Conservation (phyloP, 2,113 vertebrate species). For the Coptodon rendalli region DNA sequence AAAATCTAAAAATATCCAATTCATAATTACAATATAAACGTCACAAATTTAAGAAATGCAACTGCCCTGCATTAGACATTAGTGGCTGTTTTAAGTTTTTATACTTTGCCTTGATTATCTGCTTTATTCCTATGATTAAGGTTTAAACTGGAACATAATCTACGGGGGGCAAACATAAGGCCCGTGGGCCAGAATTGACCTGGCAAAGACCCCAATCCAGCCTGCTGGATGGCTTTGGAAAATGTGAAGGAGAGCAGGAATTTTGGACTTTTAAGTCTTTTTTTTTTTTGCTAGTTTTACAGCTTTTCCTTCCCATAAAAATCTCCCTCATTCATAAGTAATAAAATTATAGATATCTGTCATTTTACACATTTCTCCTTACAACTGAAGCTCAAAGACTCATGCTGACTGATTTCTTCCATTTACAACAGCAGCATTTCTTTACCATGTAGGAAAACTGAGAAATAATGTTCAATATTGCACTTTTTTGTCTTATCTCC, state of each 20-base stretch:
- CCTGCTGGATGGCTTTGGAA: neutral
- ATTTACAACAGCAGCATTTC: neutral
- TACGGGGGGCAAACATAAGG: neutral
- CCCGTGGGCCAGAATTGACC: neutral
- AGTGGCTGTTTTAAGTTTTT: neutral
- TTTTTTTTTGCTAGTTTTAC: neutral
- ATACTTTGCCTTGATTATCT: neutral
- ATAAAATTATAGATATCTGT: neutral
- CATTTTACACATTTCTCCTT: neutral
- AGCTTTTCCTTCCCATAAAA: neutral
- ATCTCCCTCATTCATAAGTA: neutral
- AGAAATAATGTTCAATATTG: neutral
- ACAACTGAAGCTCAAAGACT: neutral
- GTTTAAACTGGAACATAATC: neutral
- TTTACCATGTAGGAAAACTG: neutral
- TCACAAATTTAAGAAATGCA: neutral
- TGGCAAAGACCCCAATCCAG: neutral
- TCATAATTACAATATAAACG: accelerated
- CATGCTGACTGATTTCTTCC: neutral
- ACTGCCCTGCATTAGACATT: neutral
- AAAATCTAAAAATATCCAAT: neutral
- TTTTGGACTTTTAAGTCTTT: neutral
- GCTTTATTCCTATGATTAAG: neutral
- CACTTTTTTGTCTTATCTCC: neutral
- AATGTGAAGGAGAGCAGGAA: neutral